Evolutionary conservation across 2,888 invertebrate genomes (phyloP).

Genomic region (Eupithecia exiguata): DNA sequence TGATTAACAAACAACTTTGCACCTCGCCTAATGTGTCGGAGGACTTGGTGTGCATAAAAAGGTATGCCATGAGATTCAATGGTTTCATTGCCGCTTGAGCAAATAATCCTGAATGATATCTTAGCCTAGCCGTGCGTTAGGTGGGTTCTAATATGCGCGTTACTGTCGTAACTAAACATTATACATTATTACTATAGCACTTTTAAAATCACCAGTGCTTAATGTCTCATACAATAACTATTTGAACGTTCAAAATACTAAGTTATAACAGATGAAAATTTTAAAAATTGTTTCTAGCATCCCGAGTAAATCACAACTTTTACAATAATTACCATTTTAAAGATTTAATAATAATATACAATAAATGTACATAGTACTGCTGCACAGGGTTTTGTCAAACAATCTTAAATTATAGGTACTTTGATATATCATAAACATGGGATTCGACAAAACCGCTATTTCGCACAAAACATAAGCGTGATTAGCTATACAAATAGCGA

Average conservation of each 20-base stretch:
- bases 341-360: constrained; percentile 73
- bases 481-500: constrained; percentile 63
- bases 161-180: constrained; percentile 55
- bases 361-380: constrained; percentile 71
- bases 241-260: constrained; percentile 62
- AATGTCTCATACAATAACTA: constrained; percentile 60
- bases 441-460: constrained; percentile 61
- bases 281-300: constrained; percentile 71
- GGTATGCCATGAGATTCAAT: constrained; percentile 80
- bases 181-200: constrained; percentile 59
- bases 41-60: constrained; percentile 70
- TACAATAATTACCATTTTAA: constrained; percentile 63
- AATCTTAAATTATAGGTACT: constrained; percentile 63
- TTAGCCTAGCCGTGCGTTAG: constrained; percentile 79
- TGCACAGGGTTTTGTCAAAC: constrained; percentile 72
- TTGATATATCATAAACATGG: constrained; percentile 62
- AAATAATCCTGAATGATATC: constrained; percentile 75
- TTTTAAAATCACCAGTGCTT: constrained; percentile 70
- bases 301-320: constrained; percentile 73
- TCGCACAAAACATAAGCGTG: constrained; percentile 74
- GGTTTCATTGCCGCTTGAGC: constrained; percentile 81
- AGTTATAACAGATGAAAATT: constrained; percentile 68
- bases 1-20: constrained; percentile 82
- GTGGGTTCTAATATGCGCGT: constrained; percentile 76
- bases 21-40: constrained; percentile 72